Conservation (phyloP, 2,797 vertebrate species). For the Sandelia bainsii region DNA sequence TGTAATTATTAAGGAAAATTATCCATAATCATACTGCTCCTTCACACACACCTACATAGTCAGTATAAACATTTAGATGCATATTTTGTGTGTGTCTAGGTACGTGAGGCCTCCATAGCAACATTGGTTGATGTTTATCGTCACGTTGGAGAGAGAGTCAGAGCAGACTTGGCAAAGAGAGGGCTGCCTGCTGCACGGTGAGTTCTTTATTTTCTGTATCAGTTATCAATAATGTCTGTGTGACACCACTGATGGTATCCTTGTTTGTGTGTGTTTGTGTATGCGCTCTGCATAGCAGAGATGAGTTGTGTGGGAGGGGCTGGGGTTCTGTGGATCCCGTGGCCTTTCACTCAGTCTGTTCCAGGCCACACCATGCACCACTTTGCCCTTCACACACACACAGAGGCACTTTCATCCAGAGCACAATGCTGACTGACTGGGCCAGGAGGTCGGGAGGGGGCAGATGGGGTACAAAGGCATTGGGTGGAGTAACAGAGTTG, state of each 20-base stretch:
- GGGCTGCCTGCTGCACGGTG: slow-evolving; percentile 92
- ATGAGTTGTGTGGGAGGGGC: slow-evolving; percentile 35
- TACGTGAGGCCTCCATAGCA: slow-evolving; percentile 91
- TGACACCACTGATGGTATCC: background rate
- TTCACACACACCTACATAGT: background rate
- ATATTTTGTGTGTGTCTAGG: slow-evolving; percentile 79
- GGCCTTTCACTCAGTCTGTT: slow-evolving; percentile 69
- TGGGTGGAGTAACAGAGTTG: slow-evolving; percentile 44
- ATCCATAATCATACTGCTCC: slow-evolving; percentile 15
- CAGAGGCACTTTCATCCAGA: slow-evolving; percentile 77
- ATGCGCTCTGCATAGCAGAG: slow-evolving; percentile 4
- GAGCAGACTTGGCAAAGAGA: slow-evolving; percentile 89
- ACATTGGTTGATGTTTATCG: slow-evolving; percentile 94
- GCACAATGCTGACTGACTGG: slow-evolving; percentile 74
- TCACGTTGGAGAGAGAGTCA: slow-evolving; percentile 92
- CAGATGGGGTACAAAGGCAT: slow-evolving; percentile 50
- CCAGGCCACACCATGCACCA: slow-evolving; percentile 81
- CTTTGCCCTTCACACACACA: slow-evolving; percentile 71
- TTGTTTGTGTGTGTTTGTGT: slow-evolving; percentile 18
- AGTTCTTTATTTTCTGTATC: slow-evolving; percentile 58
- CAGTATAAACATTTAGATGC: background rate
- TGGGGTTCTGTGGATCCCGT: slow-evolving; percentile 41
- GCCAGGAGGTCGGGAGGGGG: slow-evolving; percentile 26
- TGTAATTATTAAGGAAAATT: slow-evolving; percentile 16
- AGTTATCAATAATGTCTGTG: slow-evolving; percentile 11